Evolutionary conservation across 35 echinoderm and acorn worm species (phyloP).

Genomic region (Patiria miniata): DNA sequence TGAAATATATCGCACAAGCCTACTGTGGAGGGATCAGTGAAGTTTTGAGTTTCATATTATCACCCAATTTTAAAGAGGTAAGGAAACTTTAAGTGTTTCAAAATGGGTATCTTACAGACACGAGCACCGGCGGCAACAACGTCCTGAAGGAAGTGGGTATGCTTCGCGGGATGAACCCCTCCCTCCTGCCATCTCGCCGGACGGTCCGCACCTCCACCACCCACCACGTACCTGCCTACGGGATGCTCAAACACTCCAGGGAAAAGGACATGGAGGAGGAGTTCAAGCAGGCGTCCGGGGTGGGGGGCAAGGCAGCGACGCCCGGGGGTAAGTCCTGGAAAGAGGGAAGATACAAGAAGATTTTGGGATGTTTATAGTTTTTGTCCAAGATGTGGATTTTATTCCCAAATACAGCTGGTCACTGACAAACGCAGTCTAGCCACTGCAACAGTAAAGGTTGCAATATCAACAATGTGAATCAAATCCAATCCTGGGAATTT

Average conservation of each 20-base stretch:
- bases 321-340: constrained; percentile 42
- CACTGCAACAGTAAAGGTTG: no score
- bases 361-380: no score
- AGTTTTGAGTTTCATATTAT: no score
- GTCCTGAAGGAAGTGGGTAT: constrained; percentile 62
- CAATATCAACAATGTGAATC: no score
- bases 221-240: constrained; percentile 82
- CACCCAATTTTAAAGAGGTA: no score
- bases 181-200: constrained; percentile 35
- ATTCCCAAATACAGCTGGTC: no score
- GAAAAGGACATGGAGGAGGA: constrained; percentile 81
- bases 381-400: no score
- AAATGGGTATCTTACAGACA: constrained; percentile 31
- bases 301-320: not conserved
- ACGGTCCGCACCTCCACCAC: constrained; percentile 62
- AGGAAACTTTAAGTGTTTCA: not conserved
- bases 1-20: no score
- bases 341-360: not conserved
- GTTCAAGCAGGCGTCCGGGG: constrained; percentile 28
- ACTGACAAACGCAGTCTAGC: no score
- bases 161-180: constrained; percentile 37
- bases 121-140: constrained; percentile 28
- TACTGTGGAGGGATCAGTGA: no score
- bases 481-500: no score
- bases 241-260: constrained; percentile 74